Evolutionary conservation across 2,113 vertebrate species (phyloP).

Genomic region (Amphiprion ocellaris): DNA sequence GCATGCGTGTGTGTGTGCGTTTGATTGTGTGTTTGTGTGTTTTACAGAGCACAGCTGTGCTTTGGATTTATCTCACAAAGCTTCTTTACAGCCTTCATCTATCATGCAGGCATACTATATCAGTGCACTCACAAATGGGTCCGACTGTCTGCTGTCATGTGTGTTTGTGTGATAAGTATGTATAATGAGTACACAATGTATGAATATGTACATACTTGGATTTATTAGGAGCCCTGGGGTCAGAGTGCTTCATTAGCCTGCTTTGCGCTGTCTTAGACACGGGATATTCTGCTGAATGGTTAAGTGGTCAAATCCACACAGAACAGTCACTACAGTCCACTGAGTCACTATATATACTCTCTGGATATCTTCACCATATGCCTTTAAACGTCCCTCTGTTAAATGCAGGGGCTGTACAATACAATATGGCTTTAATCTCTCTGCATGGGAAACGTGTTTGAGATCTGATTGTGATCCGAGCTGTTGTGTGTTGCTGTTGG

Average conservation of each 20-base stretch:
- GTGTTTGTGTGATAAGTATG: conserved; percentile 10
- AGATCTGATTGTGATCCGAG: conserved; percentile 1
- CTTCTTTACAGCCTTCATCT: conserved; percentile 77
- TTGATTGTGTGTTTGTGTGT: conserved; percentile 30
- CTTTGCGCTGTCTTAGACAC: conserved; percentile 36
- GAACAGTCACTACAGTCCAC: background rate
- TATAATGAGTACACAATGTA: conserved; percentile 45
- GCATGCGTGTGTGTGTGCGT: conserved; percentile 26
- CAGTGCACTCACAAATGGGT: conserved; percentile 35
- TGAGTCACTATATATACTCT: conserved; percentile 1
- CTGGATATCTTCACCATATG: conserved; percentile 23
- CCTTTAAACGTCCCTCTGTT: background rate
- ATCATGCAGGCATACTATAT: conserved; percentile 62
- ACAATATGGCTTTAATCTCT: conserved; percentile 42
- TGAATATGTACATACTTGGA: conserved; percentile 39
- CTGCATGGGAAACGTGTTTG: conserved; percentile 17
- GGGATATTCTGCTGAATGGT: background rate
- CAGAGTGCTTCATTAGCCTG: conserved; percentile 52
- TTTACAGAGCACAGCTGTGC: conserved; percentile 78
- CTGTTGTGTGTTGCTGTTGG: conserved; percentile 17
- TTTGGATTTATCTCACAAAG: conserved; percentile 81
- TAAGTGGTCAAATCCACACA: conserved; percentile 37
- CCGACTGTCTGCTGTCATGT: conserved; percentile 10
- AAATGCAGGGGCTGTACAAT: background rate
- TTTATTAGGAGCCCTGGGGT: conserved; percentile 39